phyloP scores from a whole-genome alignment of 2,888 invertebrate species.

The Trichopria drosophilae region DNA sequence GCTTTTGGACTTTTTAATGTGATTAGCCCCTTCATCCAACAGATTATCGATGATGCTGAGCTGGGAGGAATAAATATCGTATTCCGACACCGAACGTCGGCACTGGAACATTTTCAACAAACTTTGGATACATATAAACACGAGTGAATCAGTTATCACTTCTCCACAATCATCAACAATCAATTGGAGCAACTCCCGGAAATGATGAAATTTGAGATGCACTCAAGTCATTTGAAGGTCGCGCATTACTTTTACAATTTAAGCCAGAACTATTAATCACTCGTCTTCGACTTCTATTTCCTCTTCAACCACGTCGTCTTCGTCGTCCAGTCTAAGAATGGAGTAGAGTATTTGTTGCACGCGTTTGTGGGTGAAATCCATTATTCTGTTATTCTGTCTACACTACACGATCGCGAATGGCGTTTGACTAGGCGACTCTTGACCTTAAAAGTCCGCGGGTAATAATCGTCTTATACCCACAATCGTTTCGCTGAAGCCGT shows the following conservation, averaged over 20 bases:
- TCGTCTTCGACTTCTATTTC: constrained; percentile 31
- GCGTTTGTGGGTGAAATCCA: constrained; percentile 52
- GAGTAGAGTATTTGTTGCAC: constrained; percentile 48
- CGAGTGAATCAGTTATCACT: background rate
- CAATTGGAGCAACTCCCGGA: background rate
- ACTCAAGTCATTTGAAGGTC: background rate
- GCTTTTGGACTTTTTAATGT: constrained; percentile 38
- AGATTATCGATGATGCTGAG: constrained; percentile 44
- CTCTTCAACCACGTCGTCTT: constrained; percentile 41
- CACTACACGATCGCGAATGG: constrained; percentile 40
- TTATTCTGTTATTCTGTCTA: constrained; percentile 41
- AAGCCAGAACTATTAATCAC: constrained; percentile 6
- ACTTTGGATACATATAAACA: background rate
- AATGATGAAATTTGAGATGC: too few relatives aligned
- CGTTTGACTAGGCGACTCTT: constrained; percentile 37
- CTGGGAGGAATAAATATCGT: constrained; percentile 35
- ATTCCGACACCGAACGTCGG: constrained; percentile 37
- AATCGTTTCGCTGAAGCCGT: constrained; percentile 47
- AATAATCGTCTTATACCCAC: constrained; percentile 47
- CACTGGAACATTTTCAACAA: constrained; percentile 20
- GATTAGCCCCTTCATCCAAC: constrained; percentile 35
- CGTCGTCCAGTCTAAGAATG: constrained; percentile 41
- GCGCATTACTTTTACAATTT: background rate
- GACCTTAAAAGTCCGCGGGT: constrained; percentile 47
- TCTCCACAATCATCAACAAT: constrained; percentile 24